A percentile compares a stretch with the other conserved stretches of the same genome.
Evolutionary conservation across 2,888 invertebrate species (phyloP).

Genomic region (Eupithecia vulgata): DNA sequence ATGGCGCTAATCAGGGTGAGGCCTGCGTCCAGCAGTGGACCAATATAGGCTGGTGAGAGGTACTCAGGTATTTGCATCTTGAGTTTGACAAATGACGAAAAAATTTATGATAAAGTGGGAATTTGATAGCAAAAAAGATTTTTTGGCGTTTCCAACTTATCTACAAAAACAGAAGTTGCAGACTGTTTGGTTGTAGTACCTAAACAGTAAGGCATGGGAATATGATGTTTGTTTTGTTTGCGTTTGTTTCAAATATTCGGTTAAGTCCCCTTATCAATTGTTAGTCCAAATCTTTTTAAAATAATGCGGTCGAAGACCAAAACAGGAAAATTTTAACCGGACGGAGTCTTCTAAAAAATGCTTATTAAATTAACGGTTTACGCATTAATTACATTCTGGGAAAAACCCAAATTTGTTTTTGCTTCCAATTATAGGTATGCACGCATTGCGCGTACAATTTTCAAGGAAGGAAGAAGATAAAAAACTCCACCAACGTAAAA

Average conservation of each 20-base stretch:
- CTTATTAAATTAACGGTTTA: background rate
- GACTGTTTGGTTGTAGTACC: no score
- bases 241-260: background rate
- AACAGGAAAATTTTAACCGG: background rate
- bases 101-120: no score
- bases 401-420: slow-evolving; percentile 3
- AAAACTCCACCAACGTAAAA: slow-evolving; percentile 20
- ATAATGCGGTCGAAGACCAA: background rate
- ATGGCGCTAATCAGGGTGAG: no score
- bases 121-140: no score
- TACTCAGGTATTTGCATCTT: no score
- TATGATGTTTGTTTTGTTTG: background rate
- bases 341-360: background rate
- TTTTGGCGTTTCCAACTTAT: no score
- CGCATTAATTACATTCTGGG: background rate
- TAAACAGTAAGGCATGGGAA: background rate
- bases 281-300: background rate
- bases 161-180: no score
- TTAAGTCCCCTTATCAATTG: background rate
- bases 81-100: no score
- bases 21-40: no score
- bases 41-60: no score
- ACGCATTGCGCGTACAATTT: background rate
- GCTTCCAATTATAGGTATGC: no score
- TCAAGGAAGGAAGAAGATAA: slow-evolving; percentile 8